A percentile compares a stretch with the other conserved stretches of the same genome.
phyloP scores from a whole-genome alignment of 2,113 vertebrate genomes.

The Cynocephalus volans region DNA sequence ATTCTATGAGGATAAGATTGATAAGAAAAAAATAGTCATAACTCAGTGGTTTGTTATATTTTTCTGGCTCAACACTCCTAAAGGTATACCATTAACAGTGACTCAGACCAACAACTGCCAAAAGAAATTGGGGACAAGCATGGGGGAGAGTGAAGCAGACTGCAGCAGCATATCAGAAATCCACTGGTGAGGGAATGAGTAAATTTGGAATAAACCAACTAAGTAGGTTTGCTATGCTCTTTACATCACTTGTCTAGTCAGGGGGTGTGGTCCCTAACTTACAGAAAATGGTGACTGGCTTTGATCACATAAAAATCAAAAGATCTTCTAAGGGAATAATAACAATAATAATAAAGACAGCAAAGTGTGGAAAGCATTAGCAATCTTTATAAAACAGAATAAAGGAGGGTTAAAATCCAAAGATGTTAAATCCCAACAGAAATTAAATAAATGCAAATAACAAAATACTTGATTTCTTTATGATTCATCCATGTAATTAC shows the following conservation, averaged over 20 bases:
- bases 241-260: rapidly evolving
- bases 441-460: not conserved
- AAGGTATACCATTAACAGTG: rapidly evolving
- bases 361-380: not conserved
- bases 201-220: rapidly evolving
- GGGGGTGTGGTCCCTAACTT: no score
- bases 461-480: not conserved
- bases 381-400: not conserved
- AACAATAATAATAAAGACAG: not conserved
- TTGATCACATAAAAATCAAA: not conserved
- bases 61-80: not conserved
- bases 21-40: no score
- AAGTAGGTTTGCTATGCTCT: rapidly evolving
- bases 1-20: not conserved
- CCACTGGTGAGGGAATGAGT: no score
- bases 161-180: rapidly evolving
- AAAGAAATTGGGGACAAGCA: not conserved
- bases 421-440: not conserved
- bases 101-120: no score
- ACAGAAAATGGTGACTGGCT: not conserved
- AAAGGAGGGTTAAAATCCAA: not conserved
- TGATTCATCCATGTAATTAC: slow-evolving; percentile 13
- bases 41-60: no score
- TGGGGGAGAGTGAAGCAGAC: rapidly evolving
- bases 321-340: not conserved